phyloP scores from a whole-genome alignment of 2,888 invertebrate genomes.

The Drosophila incognita region DNA sequence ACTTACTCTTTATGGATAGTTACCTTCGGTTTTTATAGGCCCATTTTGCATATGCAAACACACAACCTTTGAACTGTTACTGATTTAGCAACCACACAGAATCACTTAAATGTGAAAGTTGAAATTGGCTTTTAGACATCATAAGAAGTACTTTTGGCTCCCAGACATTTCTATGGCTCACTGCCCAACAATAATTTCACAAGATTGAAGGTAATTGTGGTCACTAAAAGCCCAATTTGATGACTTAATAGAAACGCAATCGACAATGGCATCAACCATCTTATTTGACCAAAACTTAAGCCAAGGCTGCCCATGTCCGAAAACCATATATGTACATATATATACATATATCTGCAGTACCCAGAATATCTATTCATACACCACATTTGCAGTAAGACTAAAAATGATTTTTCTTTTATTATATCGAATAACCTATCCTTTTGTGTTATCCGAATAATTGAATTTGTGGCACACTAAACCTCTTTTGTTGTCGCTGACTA shows the following conservation, averaged over 20 bases:
- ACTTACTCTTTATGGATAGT: slow-evolving; percentile 20
- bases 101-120: slow-evolving; percentile 61
- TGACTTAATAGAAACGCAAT: background rate
- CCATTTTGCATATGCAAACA: slow-evolving; percentile 40
- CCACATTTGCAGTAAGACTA: background rate
- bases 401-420: background rate
- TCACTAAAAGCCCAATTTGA: background rate
- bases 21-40: slow-evolving; percentile 16
- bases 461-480: background rate
- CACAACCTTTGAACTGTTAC: slow-evolving; percentile 50
- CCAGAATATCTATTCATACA: background rate
- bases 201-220: slow-evolving; percentile 15
- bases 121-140: slow-evolving; percentile 41
- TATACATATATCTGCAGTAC: background rate
- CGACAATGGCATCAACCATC: background rate
- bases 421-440: background rate
- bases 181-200: background rate
- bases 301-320: background rate
- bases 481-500: background rate
- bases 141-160: slow-evolving; percentile 30
- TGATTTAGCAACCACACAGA: slow-evolving; percentile 40
- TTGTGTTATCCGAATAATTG: background rate
- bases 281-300: background rate
- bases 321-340: background rate
- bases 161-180: slow-evolving; percentile 11